These are phyloP conservation scores for Apogon hyalosoma DNA, from an alignment of 2,797 vertebrate species.

Conservation along the genomic window DNA sequence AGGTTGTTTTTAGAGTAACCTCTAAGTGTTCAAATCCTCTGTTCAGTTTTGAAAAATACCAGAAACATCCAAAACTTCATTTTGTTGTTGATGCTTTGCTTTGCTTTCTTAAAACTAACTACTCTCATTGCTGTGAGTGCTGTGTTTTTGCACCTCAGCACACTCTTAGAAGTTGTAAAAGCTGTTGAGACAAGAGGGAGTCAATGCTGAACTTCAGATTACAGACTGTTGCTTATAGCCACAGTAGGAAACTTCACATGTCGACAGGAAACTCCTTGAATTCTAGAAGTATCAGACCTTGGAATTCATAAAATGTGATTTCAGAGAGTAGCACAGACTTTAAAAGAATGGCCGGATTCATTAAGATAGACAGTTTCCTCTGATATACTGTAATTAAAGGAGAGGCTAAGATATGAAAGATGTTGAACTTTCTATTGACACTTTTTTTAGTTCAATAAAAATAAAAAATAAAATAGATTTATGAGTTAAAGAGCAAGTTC, in stretches of 20 bases:
- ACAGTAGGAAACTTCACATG: conserved; percentile 42
- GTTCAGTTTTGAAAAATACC: conserved; percentile 40
- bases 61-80: conserved; percentile 25
- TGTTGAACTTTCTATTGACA: background rate
- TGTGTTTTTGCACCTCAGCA: conserved; percentile 46
- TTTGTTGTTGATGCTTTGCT: conserved; percentile 30
- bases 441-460: background rate
- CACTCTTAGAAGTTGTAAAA: conserved; percentile 47
- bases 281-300: conserved; percentile 45
- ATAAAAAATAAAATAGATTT: background rate
- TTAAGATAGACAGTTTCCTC: conserved; percentile 27
- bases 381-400: conserved; percentile 11
- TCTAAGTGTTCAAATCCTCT: conserved; percentile 39
- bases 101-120: conserved; percentile 35
- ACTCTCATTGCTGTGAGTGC: conserved; percentile 19
- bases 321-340: conserved; percentile 34
- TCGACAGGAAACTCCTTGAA: conserved; percentile 46
- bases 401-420: background rate
- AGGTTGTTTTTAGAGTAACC: conserved; percentile 42
- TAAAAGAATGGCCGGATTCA: conserved; percentile 20
- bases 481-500: background rate
- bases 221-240: conserved; percentile 38
- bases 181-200: conserved; percentile 50
- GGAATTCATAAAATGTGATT: conserved; percentile 53
- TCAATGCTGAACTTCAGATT: conserved; percentile 50